Conservation (phyloP, 2,888 invertebrate genomes). For the Mamestra brassicae region DNA sequence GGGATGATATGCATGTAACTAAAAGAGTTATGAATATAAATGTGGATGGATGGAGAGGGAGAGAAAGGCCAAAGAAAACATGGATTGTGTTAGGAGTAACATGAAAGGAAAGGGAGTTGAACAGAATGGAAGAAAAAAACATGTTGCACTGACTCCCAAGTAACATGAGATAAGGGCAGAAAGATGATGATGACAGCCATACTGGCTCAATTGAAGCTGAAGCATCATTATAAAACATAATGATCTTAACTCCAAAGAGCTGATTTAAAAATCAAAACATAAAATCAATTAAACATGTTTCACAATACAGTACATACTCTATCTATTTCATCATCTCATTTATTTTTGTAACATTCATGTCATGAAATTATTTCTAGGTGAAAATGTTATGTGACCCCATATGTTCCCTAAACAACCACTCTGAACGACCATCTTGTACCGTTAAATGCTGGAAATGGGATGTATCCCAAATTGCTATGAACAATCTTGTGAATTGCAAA, state of each 20-base stretch:
- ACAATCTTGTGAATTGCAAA: constrained; percentile 43
- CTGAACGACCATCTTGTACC: constrained; percentile 66
- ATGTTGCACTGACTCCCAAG: no score
- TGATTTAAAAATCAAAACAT: background rate
- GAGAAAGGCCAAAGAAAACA: no score
- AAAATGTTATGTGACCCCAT: constrained; percentile 68
- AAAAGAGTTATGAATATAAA: no score
- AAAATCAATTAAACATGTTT: background rate
- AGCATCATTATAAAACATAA: background rate
- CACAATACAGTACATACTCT: no score
- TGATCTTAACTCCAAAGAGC: background rate
- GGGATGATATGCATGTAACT: no score
- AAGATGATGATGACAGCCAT: no score
- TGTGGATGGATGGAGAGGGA: no score
- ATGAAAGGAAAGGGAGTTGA: no score
- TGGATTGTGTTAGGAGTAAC: no score
- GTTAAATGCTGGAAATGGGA: constrained; percentile 80
- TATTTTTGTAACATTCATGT: background rate
- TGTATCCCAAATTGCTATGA: constrained; percentile 67
- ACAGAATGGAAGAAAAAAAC: no score
- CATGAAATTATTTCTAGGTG: constrained; percentile 67
- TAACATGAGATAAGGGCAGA: no score
- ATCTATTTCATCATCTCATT: background rate
- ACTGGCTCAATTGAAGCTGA: no score
- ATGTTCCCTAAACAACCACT: constrained; percentile 70